phyloP scores from a whole-genome alignment of 2,888 invertebrate genomes.

The Macropis europaea region DNA sequence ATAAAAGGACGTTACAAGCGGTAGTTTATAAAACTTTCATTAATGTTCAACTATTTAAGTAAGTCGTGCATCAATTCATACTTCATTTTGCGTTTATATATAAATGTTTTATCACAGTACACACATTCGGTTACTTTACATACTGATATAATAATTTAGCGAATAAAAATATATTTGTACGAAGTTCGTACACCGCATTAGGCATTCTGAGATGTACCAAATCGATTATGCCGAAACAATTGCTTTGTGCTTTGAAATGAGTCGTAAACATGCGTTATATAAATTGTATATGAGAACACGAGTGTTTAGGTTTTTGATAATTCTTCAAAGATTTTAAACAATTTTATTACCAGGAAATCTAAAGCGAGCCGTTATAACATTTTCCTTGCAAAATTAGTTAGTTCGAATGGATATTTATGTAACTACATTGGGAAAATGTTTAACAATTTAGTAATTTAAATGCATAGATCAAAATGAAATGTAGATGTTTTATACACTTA shows the following conservation, averaged over 20 bases:
- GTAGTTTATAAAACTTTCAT: slow-evolving; percentile 59
- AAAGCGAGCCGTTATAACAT: not conserved
- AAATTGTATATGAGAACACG: slow-evolving; percentile 1
- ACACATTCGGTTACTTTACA: not conserved
- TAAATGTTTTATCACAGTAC: slow-evolving; percentile 15
- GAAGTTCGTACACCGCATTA: slow-evolving; percentile 5
- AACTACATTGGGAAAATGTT: not conserved
- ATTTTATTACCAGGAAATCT: not conserved
- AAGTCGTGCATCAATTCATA: slow-evolving; percentile 10
- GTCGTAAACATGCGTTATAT: slow-evolving; percentile 1
- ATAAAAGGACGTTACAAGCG: slow-evolving; percentile 82
- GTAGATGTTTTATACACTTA: not conserved
- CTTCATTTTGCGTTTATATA: slow-evolving; percentile 16
- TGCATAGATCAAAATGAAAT: not conserved
- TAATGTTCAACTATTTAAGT: slow-evolving; percentile 20
- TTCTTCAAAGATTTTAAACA: not conserved
- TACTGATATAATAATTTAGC: slow-evolving; percentile 3
- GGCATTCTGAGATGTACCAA: slow-evolving; percentile 17
- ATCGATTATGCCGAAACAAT: slow-evolving; percentile 7
- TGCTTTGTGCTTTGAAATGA: slow-evolving; percentile 8
- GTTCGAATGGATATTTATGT: not conserved
- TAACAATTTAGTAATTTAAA: not conserved
- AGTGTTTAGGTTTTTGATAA: not conserved
- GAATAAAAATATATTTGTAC: slow-evolving; percentile 4
- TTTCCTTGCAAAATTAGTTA: not conserved